A percentile compares a stretch with the other conserved stretches of the same genome.
Evolutionary conservation across 2,113 vertebrate species (phyloP).

Genomic region (Mobula hypostoma): DNA sequence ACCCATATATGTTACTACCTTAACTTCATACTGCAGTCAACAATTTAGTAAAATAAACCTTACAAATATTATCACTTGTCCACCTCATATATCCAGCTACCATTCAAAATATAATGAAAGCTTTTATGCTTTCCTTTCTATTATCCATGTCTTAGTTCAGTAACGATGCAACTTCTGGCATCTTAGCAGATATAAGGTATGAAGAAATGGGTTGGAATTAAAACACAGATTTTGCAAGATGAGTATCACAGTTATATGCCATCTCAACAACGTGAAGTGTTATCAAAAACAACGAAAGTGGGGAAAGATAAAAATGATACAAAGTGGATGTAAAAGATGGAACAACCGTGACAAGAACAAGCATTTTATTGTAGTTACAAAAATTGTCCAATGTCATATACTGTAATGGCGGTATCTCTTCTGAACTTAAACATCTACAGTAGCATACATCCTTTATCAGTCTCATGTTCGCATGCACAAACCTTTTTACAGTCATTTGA

Average conservation of each 20-base stretch:
- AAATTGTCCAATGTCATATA: no score
- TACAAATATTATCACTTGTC: no score
- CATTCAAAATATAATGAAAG: no score
- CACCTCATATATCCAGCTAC: no score
- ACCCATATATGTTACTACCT: no score
- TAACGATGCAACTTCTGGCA: background rate
- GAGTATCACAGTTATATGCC: background rate
- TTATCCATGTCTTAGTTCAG: no score
- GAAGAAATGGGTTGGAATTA: background rate
- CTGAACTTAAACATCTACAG: background rate
- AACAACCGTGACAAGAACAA: background rate
- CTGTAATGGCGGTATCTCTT: background rate
- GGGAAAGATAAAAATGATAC: background rate
- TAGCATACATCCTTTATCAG: background rate
- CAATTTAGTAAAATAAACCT: no score
- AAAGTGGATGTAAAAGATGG: background rate
- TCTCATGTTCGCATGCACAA: background rate
- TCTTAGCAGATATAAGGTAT: background rate
- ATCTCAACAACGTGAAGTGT: background rate
- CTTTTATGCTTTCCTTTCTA: no score
- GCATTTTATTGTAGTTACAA: background rate
- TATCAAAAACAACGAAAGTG: background rate
- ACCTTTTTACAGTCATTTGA: conserved; percentile 88
- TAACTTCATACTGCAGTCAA: no score
- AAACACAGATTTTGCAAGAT: background rate